phyloP scores from a whole-genome alignment of 2,113 vertebrate genomes.

The Microtus richardsoni region DNA sequence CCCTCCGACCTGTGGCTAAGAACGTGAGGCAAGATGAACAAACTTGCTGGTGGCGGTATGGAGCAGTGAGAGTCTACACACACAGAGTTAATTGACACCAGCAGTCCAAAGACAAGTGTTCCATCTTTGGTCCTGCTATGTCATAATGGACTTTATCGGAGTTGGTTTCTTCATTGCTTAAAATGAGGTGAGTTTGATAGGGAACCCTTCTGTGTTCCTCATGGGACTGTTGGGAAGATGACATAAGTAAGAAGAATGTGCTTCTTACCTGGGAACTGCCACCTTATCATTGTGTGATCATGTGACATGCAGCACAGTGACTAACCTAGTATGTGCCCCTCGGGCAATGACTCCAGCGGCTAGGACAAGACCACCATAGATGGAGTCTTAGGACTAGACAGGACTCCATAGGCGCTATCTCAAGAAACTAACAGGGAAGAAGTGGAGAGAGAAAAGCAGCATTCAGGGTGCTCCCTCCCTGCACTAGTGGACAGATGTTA shows the following conservation, averaged over 20 bases:
- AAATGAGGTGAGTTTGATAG: slow-evolving; percentile 29
- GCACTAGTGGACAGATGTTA: not conserved
- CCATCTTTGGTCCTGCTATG: not conserved
- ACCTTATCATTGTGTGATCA: not conserved
- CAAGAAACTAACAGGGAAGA: not conserved
- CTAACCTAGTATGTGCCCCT: not conserved
- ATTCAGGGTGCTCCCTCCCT: not conserved
- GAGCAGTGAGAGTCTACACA: not conserved
- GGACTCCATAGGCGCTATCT: not conserved
- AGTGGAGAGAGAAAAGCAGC: not conserved
- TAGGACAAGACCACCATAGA: not conserved
- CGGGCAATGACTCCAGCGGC: not conserved
- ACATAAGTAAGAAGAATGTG: not conserved
- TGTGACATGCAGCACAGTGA: not conserved
- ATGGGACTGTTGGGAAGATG: not conserved
- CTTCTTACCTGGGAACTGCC: not conserved
- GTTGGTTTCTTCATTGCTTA: slow-evolving; percentile 35
- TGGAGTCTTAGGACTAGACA: not conserved
- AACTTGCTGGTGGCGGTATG: slow-evolving; percentile 16
- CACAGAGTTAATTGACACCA: not conserved
- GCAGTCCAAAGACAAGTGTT: not conserved
- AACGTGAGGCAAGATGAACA: slow-evolving; percentile 19
- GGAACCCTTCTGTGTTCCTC: not conserved
- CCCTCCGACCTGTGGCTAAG: not conserved
- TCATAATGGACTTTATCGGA: not conserved